Evolutionary conservation across 2,113 vertebrate species (phyloP).

Genomic region (Deroptyus accipitrinus): DNA sequence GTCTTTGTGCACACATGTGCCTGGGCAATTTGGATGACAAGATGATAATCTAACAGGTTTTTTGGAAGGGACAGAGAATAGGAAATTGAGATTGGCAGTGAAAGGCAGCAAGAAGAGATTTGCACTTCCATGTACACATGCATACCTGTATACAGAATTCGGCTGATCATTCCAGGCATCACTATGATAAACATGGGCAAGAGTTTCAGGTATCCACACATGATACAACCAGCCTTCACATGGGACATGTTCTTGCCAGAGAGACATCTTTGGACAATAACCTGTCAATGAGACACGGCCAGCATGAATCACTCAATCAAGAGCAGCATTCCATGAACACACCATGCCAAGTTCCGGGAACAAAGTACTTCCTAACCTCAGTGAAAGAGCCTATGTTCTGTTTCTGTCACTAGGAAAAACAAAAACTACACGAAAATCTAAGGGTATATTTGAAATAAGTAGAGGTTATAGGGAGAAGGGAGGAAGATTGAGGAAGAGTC

Average conservation of each 20-base stretch:
- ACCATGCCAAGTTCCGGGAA: not conserved
- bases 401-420: not conserved
- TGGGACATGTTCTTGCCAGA: constrained; percentile 97
- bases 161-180: constrained; percentile 94
- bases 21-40: not conserved
- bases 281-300: constrained; percentile 71
- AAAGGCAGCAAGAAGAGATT: not conserved
- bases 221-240: constrained; percentile 89
- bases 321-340: not conserved
- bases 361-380: not conserved
- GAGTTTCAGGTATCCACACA: constrained; percentile 94
- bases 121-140: not conserved
- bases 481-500: not conserved
- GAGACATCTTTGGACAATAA: constrained; percentile 96
- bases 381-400: not conserved
- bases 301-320: not conserved
- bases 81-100: not conserved
- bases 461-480: not conserved
- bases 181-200: constrained; percentile 97
- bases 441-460: not conserved
- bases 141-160: constrained; percentile 89
- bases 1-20: not conserved
- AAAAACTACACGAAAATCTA: not conserved
- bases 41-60: not conserved
- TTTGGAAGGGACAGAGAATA: not conserved